Evolutionary conservation across 2,113 vertebrate genomes (phyloP), one percentile per base, ranked within the genome.

Genomic region (Abramis brama): DNA sequence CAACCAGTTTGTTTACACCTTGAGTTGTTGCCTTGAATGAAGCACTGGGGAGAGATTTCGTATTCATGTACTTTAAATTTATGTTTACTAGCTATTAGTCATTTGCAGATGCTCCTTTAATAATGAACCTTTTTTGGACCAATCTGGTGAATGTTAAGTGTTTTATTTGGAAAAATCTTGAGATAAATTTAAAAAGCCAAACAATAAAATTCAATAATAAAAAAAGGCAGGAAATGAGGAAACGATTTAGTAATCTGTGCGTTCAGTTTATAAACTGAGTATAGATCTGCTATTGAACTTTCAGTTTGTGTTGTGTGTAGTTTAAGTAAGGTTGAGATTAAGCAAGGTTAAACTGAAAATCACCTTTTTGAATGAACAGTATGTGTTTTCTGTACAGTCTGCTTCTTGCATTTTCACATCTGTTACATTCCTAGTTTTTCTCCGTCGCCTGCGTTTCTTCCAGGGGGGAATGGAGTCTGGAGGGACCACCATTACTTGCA

Each of bases 401-500:
- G 92, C 91, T 64, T 95, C 95, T 64, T 78, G 17, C 27, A 84
- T 25, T 64, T 86, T 88, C 2, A 89, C 92, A 43, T 88, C 62
- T 36, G 27, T 45, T 47, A 76, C 11, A 3, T 85, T 83, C 3
- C 57, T 87, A 86, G 50, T 74, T 17, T 25, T 90, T 79, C 85
- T 90, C 86, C 83, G 86, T 68, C 55, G 90, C 50, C 84, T 92
- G 5, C 87, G 94, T 2, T 47, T 92, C 52, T 86, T 88, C 30
- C 43, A 2, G 11, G 85, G 91, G 11, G 55, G 30, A 50, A 85
- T 0, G 2, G 91, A 79, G 39, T 91, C 90, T 0, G 87, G 66
- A 0, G 92, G 94, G 43, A 93, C 93, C 87, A 97, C 70, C 0
- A 95, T 97, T 75, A 98, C 97, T 75, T 96, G 93, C 91, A 99